These are phyloP conservation scores for Dolichoris vasculosae DNA, from an alignment of 1,140 invertebrate species.

Conservation along the genomic window DNA sequence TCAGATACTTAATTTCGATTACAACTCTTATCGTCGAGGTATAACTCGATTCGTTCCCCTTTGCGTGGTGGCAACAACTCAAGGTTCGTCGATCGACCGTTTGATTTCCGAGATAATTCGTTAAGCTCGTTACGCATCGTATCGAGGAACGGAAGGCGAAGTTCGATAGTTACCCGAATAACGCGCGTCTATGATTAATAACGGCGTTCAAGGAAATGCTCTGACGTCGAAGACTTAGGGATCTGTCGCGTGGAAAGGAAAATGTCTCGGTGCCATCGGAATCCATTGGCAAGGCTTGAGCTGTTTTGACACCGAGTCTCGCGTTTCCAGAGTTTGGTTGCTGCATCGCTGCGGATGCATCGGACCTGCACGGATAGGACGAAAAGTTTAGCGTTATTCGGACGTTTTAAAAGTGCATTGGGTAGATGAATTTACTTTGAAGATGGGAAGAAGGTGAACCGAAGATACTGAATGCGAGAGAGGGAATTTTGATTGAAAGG, in stretches of 20 bases:
- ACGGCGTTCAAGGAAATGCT: slow-evolving; percentile 68
- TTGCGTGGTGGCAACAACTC: background rate
- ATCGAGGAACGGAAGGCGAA: background rate
- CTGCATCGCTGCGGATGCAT: background rate
- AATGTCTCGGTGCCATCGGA: slow-evolving; percentile 54
- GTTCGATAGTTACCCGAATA: slow-evolving; percentile 61
- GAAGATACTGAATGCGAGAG: no score
- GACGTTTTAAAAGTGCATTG: background rate
- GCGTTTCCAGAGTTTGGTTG: slow-evolving; percentile 17
- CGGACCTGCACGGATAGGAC: background rate
- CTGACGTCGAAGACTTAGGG: slow-evolving; percentile 63
- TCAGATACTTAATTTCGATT: no score
- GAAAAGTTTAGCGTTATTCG: background rate
- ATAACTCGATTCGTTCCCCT: no score
- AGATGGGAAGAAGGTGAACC: no score
- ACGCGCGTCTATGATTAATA: slow-evolving; percentile 67
- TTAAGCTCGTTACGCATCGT: background rate
- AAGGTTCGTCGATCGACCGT: background rate
- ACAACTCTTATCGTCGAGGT: no score
- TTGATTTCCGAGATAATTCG: background rate
- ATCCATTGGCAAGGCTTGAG: slow-evolving; percentile 53
- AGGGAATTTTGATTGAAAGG: no score
- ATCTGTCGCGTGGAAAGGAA: slow-evolving; percentile 58
- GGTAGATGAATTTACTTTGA: no score
- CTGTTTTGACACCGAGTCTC: background rate